Conservation (phyloP, 2,797 vertebrate genomes). For the Danio choprae region DNA sequence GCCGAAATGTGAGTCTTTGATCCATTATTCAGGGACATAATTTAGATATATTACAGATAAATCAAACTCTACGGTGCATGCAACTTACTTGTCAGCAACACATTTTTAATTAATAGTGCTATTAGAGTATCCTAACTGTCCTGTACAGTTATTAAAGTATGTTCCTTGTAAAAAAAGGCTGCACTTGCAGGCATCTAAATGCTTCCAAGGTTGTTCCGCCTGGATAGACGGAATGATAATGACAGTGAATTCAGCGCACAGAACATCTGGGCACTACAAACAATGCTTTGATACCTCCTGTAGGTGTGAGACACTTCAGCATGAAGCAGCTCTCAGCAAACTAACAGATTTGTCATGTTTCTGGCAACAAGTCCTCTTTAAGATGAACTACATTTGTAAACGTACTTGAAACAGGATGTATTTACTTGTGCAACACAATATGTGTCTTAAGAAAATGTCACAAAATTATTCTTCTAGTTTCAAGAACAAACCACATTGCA, state of each 20-base stretch:
- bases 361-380: conserved; percentile 54
- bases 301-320: conserved; percentile 71
- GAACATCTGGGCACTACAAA: conserved; percentile 77
- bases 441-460: neutral
- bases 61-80: neutral
- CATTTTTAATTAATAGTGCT: neutral
- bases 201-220: conserved; percentile 15
- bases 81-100: neutral
- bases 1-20: no score
- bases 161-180: neutral
- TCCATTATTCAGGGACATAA: neutral
- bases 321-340: conserved; percentile 71
- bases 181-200: neutral
- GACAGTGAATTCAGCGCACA: conserved; percentile 72
- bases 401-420: neutral
- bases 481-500: neutral
- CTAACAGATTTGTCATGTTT: conserved; percentile 76
- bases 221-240: conserved; percentile 76
- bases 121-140: neutral
- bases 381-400: conserved; percentile 37
- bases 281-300: conserved; percentile 60
- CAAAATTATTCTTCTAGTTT: neutral
- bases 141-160: neutral
- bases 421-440: neutral
- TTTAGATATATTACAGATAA: neutral